Percentiles rank a stretch among this genome's conserved stretches.
phyloP scores from a whole-genome alignment of 2,113 vertebrate species.

The Cyrtonyx montezumae region DNA sequence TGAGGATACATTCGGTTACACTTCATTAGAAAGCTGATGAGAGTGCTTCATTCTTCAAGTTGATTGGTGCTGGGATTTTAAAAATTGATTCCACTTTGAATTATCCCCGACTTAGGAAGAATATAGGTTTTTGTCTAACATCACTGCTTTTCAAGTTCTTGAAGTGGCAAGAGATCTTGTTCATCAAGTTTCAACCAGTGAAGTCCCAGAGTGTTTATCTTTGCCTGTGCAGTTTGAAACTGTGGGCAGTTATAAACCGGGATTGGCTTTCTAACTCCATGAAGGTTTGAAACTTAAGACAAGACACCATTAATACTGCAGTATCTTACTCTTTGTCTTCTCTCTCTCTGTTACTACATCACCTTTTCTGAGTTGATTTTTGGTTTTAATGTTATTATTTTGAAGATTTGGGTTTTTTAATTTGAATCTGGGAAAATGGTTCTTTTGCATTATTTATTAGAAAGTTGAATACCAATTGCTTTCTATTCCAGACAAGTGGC shows the following conservation, averaged over 20 bases:
- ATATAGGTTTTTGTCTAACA: not conserved
- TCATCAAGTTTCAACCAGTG: not conserved
- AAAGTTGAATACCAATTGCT: not conserved
- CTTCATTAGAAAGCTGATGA: not conserved
- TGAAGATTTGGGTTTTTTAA: not conserved
- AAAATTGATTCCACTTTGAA: not conserved
- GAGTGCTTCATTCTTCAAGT: not conserved
- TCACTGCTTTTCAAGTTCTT: not conserved
- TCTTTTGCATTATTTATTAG: not conserved
- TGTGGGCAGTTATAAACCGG: not conserved
- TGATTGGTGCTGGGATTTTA: not conserved
- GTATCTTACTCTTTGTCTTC: not conserved
- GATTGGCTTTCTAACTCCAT: not conserved
- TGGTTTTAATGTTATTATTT: not conserved
- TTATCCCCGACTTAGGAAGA: not conserved
- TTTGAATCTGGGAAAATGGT: not conserved
- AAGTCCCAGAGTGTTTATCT: not conserved
- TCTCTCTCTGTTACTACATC: not conserved
- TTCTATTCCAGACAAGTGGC: not conserved
- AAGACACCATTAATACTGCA: not conserved
- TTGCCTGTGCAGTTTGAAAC: not conserved
- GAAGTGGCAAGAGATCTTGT: not conserved
- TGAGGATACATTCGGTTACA: not conserved
- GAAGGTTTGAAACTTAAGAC: not conserved
- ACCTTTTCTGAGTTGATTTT: not conserved